A percentile compares a stretch with the other conserved stretches of the same genome.
These are phyloP conservation scores for Pachypeltis micranthus DNA, from an alignment of 1,140 invertebrate species.

Conservation along the genomic window DNA sequence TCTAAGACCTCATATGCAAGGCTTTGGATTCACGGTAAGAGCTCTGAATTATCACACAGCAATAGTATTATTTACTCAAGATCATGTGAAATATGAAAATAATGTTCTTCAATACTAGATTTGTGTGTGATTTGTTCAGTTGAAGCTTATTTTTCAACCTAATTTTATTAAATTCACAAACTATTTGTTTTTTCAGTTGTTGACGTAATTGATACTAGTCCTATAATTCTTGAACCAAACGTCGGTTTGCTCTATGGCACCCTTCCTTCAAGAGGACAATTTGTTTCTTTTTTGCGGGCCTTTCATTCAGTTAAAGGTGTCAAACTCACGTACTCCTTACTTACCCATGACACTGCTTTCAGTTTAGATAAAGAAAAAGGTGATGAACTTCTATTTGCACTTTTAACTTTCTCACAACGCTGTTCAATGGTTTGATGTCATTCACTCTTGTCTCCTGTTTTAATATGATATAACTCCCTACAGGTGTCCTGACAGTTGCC, in stretches of 20 bases:
- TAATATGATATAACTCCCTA: too few relatives aligned
- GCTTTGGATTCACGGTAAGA: conserved; percentile 61
- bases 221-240: conserved; percentile 35
- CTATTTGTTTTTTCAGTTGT: conserved; percentile 42
- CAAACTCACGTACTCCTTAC: not conserved
- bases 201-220: conserved; percentile 79
- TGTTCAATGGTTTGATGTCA: too few relatives aligned
- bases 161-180: not conserved
- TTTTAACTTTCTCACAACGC: too few relatives aligned
- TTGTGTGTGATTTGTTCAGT: too few relatives aligned
- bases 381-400: too few relatives aligned
- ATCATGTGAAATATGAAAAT: too few relatives aligned
- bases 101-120: too few relatives aligned
- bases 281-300: conserved; percentile 41
- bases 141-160: too few relatives aligned
- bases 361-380: not conserved
- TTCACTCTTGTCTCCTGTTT: too few relatives aligned
- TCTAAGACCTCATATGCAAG: conserved; percentile 62
- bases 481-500: conserved; percentile 41
- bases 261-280: conserved; percentile 69
- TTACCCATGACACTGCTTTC: not conserved
- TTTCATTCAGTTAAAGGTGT: not conserved
- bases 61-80: not conserved
- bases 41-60: not conserved
- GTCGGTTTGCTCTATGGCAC: not conserved